Evolutionary conservation across 37 sponge, comb jelly and placozoan genomes (phyloP).

Genomic region (Lycopodina hypogea): DNA sequence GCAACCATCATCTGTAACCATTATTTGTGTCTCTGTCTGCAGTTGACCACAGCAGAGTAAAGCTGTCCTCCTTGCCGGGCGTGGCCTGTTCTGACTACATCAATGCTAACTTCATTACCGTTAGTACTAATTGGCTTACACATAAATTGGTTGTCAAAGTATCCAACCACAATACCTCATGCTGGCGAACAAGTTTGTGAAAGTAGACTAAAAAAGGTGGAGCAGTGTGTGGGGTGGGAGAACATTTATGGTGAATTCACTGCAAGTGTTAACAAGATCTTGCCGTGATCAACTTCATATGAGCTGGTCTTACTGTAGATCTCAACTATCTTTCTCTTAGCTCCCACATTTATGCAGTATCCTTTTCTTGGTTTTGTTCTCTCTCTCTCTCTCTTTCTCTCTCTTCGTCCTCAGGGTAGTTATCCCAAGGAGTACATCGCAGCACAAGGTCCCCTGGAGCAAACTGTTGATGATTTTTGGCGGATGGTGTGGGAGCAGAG

Average conservation of each 20-base stretch:
- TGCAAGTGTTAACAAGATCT: too few species aligned
- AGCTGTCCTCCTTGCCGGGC: constrained; percentile 24
- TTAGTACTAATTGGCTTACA: constrained; percentile 4
- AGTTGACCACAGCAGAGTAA: constrained; percentile 78
- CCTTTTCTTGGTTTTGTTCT: neutral
- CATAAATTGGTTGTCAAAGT: neutral
- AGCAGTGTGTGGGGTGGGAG: too few species aligned
- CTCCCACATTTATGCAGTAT: too few species aligned
- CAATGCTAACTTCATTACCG: constrained; percentile 71
- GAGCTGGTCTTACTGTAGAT: too few species aligned
- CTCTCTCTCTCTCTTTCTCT: constrained; percentile 8
- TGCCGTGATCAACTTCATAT: too few species aligned
- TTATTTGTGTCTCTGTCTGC: too few species aligned
- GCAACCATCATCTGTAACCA: too few species aligned
- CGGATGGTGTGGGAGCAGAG: constrained; percentile 94
- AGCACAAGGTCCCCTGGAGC: constrained; percentile 73
- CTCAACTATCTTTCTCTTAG: too few species aligned
- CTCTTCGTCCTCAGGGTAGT: constrained; percentile 46
- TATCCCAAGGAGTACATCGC: constrained; percentile 82
- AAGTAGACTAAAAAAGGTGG: too few species aligned
- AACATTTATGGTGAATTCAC: too few species aligned
- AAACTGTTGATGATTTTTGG: constrained; percentile 88
- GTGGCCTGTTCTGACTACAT: constrained; percentile 72
- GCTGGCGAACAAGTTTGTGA: too few species aligned
- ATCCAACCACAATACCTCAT: neutral